A percentile compares a stretch with the other conserved stretches of the same genome.
These are phyloP conservation scores for Acrocephalus kingi DNA, from an alignment of 2,113 vertebrate genomes.

Conservation along the genomic window DNA sequence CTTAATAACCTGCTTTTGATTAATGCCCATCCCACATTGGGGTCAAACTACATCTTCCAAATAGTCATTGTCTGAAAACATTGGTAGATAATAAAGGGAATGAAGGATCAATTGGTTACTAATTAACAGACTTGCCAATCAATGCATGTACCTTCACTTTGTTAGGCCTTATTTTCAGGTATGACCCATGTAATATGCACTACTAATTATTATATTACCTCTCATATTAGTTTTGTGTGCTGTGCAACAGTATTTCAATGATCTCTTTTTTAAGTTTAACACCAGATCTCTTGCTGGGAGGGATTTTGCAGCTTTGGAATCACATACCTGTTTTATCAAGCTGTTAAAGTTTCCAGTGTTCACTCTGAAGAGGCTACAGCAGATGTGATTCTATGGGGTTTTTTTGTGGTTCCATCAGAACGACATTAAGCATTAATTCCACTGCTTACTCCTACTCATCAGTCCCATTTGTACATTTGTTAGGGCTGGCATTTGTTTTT, in stretches of 20 bases:
- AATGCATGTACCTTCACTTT: not conserved
- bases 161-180: not conserved
- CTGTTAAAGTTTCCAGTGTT: not conserved
- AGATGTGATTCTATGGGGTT: not conserved
- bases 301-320: not conserved
- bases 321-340: not conserved
- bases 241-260: not conserved
- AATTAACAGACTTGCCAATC: not conserved
- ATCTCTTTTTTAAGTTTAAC: not conserved
- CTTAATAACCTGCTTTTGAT: not conserved
- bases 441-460: not conserved
- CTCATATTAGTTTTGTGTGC: not conserved
- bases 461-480: not conserved
- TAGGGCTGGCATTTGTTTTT: not conserved
- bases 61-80: not conserved
- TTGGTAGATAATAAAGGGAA: not conserved
- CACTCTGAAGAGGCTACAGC: not conserved
- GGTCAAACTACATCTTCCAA: not conserved
- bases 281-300: not conserved
- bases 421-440: rapidly evolving
- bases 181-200: not conserved
- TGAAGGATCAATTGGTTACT: not conserved
- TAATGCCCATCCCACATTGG: not conserved
- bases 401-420: not conserved
- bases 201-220: not conserved